phyloP scores from a whole-genome alignment of 1,140 invertebrate genomes.

The Caenorhabditis brenneri region DNA sequence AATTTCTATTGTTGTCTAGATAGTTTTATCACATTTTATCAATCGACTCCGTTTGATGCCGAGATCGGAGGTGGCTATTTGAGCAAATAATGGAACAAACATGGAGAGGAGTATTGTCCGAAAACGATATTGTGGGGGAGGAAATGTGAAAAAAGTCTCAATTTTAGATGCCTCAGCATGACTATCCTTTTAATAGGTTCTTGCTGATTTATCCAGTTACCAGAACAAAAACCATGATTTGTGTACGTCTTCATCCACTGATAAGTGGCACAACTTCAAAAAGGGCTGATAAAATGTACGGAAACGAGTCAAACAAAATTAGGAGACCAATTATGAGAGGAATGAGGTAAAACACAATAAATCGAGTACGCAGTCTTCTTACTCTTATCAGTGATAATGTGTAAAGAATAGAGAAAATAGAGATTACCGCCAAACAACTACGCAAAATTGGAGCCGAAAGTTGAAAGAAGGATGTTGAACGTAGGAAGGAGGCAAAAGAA shows the following conservation, averaged over 20 bases:
- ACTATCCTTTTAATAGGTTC: neutral
- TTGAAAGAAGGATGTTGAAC: neutral
- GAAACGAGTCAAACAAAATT: neutral
- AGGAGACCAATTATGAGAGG: constrained; percentile 12
- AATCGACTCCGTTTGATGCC: neutral
- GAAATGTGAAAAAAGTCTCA: neutral
- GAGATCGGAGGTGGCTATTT: neutral
- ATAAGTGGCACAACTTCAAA: neutral
- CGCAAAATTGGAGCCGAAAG: neutral
- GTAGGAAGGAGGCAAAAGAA: neutral
- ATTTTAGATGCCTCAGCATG: too few species aligned
- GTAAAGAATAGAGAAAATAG: neutral
- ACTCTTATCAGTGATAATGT: neutral
- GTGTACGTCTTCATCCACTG: neutral
- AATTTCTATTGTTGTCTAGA: neutral
- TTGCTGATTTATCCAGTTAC: too few species aligned
- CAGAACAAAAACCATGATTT: constrained; percentile 17
- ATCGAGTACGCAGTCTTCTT: neutral
- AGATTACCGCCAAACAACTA: neutral
- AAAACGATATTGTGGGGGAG: neutral
- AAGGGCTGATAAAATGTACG: neutral
- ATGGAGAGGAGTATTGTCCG: neutral
- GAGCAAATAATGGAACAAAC: constrained; percentile 5
- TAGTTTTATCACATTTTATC: constrained; percentile 1
- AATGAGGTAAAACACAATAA: constrained; percentile 20